Evolutionary conservation across 2,113 vertebrate species (phyloP).

Genomic region (Plotosus lineatus): DNA sequence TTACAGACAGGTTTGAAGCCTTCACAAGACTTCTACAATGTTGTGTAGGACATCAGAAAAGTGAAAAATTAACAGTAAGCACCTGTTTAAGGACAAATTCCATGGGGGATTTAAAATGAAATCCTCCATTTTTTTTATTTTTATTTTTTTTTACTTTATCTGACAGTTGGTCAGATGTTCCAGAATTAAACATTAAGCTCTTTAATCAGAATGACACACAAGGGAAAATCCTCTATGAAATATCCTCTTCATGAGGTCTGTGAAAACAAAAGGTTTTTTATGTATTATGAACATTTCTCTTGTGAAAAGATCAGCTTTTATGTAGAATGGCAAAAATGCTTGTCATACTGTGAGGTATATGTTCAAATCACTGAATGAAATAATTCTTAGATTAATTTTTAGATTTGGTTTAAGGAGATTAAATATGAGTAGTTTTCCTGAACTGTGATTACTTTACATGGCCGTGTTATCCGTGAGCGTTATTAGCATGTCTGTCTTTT

Average conservation of each 20-base stretch:
- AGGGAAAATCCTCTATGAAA: slow-evolving; percentile 26
- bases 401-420: not conserved
- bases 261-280: slow-evolving; percentile 47
- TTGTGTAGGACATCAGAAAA: not conserved
- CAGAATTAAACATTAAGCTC: not conserved
- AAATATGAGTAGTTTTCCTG: not conserved
- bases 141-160: not conserved
- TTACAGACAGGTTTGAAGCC: not conserved
- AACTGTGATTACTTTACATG: not conserved
- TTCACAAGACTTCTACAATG: not conserved
- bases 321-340: slow-evolving; percentile 15
- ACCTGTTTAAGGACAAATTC: not conserved
- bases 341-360: slow-evolving; percentile 13
- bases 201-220: slow-evolving; percentile 21
- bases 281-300: slow-evolving; percentile 32
- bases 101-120: not conserved
- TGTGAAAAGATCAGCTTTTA: slow-evolving; percentile 16
- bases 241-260: slow-evolving; percentile 8
- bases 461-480: not conserved
- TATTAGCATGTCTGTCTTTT: not conserved
- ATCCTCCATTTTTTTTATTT: not conserved
- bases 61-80: not conserved
- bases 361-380: not conserved
- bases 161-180: not conserved
- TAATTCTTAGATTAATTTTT: not conserved